These are phyloP conservation scores for Pantelozetes paolii DNA, from an alignment of 2,888 invertebrate species.

Conservation along the genomic window DNA sequence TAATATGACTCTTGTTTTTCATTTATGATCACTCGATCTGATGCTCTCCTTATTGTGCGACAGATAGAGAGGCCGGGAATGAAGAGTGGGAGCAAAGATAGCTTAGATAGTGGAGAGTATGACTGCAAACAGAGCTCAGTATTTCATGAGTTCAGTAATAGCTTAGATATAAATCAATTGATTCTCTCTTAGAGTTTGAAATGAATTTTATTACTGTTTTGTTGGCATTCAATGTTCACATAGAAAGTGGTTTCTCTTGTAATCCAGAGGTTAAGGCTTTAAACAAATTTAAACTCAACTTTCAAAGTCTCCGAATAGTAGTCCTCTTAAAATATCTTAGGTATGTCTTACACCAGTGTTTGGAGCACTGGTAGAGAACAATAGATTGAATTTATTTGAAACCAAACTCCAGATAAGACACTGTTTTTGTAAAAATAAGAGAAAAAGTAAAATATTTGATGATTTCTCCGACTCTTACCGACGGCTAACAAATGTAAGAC, in stretches of 20 bases:
- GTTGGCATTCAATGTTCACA: background rate
- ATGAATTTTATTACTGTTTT: background rate
- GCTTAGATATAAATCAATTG: slow-evolving; percentile 31
- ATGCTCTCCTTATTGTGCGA: slow-evolving; percentile 19
- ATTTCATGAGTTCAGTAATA: slow-evolving; percentile 25
- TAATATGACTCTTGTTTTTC: slow-evolving; percentile 23
- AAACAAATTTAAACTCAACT: slow-evolving; percentile 7
- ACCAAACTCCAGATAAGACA: too few species aligned
- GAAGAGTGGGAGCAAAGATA: background rate
- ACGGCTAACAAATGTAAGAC: too few species aligned
- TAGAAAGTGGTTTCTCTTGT: slow-evolving; percentile 30
- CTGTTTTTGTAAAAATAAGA: too few species aligned
- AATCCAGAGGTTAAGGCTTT: background rate
- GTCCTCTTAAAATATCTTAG: background rate
- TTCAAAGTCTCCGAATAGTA: background rate
- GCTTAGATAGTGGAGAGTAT: background rate
- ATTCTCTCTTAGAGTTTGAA: slow-evolving; percentile 1
- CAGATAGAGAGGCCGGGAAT: background rate
- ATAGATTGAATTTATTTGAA: too few species aligned
- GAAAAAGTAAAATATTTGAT: too few species aligned
- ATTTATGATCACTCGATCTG: slow-evolving; percentile 17
- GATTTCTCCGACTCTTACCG: too few species aligned
- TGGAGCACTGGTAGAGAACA: too few species aligned
- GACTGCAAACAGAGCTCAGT: slow-evolving; percentile 7
- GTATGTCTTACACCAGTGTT: too few species aligned